phyloP scores from a whole-genome alignment of 2,888 invertebrate genomes.

The Dryomyza anilis region DNA sequence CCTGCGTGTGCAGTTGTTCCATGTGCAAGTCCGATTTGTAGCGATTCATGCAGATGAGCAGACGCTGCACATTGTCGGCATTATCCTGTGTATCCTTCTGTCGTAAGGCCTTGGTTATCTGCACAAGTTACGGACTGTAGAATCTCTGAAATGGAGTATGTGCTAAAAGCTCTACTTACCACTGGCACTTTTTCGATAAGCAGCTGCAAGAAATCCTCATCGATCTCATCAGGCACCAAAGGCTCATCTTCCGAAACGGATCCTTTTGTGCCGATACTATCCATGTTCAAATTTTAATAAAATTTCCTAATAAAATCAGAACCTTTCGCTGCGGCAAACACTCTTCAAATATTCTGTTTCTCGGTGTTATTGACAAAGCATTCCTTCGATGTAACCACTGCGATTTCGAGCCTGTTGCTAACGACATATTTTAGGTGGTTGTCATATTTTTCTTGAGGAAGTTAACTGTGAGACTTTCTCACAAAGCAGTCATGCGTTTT shows the following conservation, averaged over 20 bases:
- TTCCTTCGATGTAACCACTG: neutral
- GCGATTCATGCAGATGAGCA: constrained; percentile 53
- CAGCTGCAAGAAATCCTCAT: constrained; percentile 55
- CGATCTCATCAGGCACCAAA: constrained; percentile 57
- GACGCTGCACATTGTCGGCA: constrained; percentile 57
- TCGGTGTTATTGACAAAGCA: constrained; percentile 13
- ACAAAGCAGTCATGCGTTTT: neutral
- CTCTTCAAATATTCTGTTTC: neutral
- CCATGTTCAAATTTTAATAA: constrained; percentile 16
- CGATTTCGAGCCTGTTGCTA: constrained; percentile 8
- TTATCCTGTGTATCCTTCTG: constrained; percentile 56
- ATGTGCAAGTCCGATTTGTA: constrained; percentile 50
- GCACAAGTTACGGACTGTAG: neutral
- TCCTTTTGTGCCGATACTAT: constrained; percentile 48
- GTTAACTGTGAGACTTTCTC: neutral
- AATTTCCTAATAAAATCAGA: neutral
- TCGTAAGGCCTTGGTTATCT: constrained; percentile 54
- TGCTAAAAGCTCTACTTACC: constrained; percentile 36
- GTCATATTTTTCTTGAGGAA: neutral
- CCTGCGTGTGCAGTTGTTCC: constrained; percentile 45
- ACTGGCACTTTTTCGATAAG: constrained; percentile 52
- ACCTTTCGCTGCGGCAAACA: neutral
- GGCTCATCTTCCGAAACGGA: constrained; percentile 60
- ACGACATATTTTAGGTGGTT: neutral
- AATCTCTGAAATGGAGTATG: neutral